A percentile compares a stretch with the other conserved stretches of the same genome.
phyloP scores from a whole-genome alignment of 2,888 invertebrate species.

The Nephrotoma appendiculata region DNA sequence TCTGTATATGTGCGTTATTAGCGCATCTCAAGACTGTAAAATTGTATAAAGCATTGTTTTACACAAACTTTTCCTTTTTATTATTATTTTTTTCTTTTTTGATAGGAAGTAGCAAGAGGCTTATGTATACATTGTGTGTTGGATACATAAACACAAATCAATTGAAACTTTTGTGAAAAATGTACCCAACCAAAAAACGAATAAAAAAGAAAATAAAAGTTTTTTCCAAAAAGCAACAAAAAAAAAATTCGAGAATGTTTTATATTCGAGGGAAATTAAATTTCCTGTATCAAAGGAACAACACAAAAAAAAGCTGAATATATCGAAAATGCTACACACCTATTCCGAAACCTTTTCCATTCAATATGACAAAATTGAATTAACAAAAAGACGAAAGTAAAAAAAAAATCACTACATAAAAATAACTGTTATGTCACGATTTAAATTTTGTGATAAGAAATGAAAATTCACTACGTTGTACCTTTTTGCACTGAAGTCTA shows the following conservation, averaged over 20 bases:
- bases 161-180: background rate
- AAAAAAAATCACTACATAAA: background rate
- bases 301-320: background rate
- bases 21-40: background rate
- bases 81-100: background rate
- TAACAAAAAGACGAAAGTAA: background rate
- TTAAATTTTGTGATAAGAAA: background rate
- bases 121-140: background rate
- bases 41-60: background rate
- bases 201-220: background rate
- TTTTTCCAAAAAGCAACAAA: background rate
- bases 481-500: background rate
- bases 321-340: background rate
- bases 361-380: conserved; percentile 1
- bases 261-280: conserved; percentile 3
- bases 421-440: conserved; percentile 2
- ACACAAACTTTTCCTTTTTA: background rate
- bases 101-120: background rate
- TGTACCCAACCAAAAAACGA: background rate
- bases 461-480: background rate
- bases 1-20: background rate
- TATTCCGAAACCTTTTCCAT: background rate
- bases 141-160: background rate
- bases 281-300: conserved; percentile 3
- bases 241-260: background rate